Evolutionary conservation across 2,888 invertebrate species (phyloP), one percentile per base, ranked within the genome.

Genomic region (Stenodema calcarata): DNA sequence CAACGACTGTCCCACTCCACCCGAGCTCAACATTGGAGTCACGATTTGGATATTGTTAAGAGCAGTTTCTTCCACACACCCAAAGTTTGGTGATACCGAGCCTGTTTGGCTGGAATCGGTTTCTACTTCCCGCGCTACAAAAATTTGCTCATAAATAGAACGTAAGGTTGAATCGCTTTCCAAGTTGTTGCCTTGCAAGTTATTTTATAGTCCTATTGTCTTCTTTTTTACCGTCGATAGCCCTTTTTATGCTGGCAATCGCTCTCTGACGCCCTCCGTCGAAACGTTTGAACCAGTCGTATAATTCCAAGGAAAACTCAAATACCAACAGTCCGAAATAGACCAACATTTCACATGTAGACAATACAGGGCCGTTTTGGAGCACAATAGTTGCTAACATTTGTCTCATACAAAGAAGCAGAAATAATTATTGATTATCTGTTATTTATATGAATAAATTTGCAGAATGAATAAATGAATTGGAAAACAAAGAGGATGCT

Each of bases 41-140:
- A 84, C 84, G 84, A 84, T 73, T 70, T 84, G 84, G 84, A 84
- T 84, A 84, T 73, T 84, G 84, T 84, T 84, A 44, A 73, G 47
- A 84, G 73, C 70, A 41, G 82, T 70, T 84, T 70, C 28, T 50
- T 42, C 30, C 54, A 80, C 54, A 50, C 23, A 9, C n/a, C 28
- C 41, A 70, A 84, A 84, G 73, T 84, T 84, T 73, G 84, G 84
- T 84, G 73, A 84, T 84, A 84, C 18, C n/a, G n/a, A 30, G 35
- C 35, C 30, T 41, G 35, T 41, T 41, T 73, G 30, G 16, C 35
- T 41, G 73, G 18, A 73, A 73, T 73, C 18, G 30, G 73, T 35
- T 35, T 18, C 18, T 35, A 35, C 73, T 30, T 41, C 16, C 73
- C 73, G n/a, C 35, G 30, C 73, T 41, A 7, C 30, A 30, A 73